Percentiles rank a stretch among this genome's conserved stretches.
Evolutionary conservation across 2,113 vertebrate species (phyloP).

Genomic region (Melanerpes formicivorus): DNA sequence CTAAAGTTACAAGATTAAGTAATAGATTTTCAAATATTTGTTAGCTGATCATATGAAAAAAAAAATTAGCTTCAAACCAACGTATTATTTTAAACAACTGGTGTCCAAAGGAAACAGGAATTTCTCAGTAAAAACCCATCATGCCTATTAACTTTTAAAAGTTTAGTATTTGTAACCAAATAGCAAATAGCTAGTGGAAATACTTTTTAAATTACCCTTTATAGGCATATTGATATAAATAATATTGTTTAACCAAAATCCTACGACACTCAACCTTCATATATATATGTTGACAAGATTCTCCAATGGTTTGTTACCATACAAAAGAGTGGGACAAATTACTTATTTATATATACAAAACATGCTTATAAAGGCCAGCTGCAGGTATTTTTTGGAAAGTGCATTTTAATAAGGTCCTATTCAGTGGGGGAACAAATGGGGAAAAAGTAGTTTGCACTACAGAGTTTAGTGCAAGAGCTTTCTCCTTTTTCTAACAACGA

Average conservation of each 20-base stretch:
- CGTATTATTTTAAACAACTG: neutral
- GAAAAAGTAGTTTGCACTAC: slow-evolving; percentile 83
- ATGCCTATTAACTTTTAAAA: neutral
- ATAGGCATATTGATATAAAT: slow-evolving; percentile 42
- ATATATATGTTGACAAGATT: slow-evolving; percentile 72
- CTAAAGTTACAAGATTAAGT: neutral
- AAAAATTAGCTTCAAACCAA: neutral
- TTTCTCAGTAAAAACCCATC: neutral
- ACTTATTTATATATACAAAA: slow-evolving; percentile 89
- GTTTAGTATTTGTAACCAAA: neutral
- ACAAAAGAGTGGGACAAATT: slow-evolving; percentile 87
- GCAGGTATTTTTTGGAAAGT: slow-evolving; percentile 87
- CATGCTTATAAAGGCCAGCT: slow-evolving; percentile 83
- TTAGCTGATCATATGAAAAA: neutral
- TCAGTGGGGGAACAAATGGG: slow-evolving; percentile 82
- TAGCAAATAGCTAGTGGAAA: slow-evolving; percentile 24
- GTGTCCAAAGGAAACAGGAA: neutral
- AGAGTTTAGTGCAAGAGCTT: slow-evolving; percentile 81
- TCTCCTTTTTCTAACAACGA: slow-evolving; percentile 81
- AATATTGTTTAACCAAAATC: slow-evolving; percentile 64
- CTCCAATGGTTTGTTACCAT: slow-evolving; percentile 76
- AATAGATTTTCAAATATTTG: neutral
- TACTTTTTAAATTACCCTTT: slow-evolving; percentile 24
- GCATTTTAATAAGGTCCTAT: slow-evolving; percentile 88
- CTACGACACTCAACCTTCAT: slow-evolving; percentile 69